phyloP scores from a whole-genome alignment of 35 echinoderm and acorn worm genomes.

The Nesometra sesokonis region DNA sequence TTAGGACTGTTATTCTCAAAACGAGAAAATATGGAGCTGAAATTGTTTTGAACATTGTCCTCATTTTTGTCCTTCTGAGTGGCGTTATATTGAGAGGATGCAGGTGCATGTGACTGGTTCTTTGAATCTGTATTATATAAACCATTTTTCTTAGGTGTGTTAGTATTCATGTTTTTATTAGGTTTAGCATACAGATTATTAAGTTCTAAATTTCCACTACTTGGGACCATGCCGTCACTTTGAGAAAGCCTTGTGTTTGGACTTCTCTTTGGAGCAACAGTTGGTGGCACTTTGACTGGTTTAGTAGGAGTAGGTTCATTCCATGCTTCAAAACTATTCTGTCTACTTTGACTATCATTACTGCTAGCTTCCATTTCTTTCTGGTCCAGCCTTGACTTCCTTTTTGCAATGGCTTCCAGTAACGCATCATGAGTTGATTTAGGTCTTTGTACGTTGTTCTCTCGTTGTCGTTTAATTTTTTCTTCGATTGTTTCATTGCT shows the following conservation, averaged over 20 bases:
- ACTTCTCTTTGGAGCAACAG: background rate
- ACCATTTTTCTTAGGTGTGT: background rate
- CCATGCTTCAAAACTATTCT: background rate
- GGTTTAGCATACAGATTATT: background rate
- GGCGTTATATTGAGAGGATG: background rate
- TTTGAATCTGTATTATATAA: background rate
- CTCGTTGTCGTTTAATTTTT: background rate
- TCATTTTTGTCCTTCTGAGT: background rate
- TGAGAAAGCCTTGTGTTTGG: background rate
- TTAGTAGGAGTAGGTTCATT: background rate
- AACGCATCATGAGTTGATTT: conserved; percentile 39
- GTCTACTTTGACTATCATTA: background rate
- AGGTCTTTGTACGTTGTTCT: conserved; percentile 56
- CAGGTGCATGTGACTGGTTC: background rate
- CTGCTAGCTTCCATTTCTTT: background rate
- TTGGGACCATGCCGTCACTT: background rate
- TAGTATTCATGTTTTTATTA: background rate
- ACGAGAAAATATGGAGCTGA: background rate
- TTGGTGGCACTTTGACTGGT: background rate
- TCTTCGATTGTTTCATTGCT: background rate
- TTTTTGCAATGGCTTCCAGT: conserved; percentile 56
- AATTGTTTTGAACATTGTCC: background rate
- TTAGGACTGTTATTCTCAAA: background rate
- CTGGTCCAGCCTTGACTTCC: conserved; percentile 46
- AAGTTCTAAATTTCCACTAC: background rate